phyloP scores from a whole-genome alignment of 2,113 vertebrate species.

The Collichthys lucidus region DNA sequence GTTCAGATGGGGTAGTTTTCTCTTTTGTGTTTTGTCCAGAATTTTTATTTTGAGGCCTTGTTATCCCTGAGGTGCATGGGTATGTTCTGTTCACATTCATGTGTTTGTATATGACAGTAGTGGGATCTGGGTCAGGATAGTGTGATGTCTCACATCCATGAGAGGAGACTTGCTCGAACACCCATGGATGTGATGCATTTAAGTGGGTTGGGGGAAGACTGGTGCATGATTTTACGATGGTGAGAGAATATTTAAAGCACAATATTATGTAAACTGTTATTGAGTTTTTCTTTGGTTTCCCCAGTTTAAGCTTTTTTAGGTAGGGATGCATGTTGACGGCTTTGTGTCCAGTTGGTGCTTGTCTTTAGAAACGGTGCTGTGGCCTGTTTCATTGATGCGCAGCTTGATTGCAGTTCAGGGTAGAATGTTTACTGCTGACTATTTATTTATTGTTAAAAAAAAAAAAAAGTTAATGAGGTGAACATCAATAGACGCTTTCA shows the following conservation, averaged over 20 bases:
- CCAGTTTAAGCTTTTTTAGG: conserved; percentile 2
- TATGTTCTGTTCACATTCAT: conserved; percentile 12
- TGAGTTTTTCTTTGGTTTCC: neutral
- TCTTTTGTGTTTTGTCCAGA: neutral
- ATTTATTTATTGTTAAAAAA: conserved; percentile 4
- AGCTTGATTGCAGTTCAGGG: neutral
- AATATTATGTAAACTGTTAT: conserved; percentile 26
- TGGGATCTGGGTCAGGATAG: conserved; percentile 2
- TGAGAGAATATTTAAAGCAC: conserved; percentile 57
- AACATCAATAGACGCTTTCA: neutral
- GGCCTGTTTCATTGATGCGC: neutral
- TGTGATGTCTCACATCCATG: conserved; percentile 15
- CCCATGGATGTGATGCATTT: conserved; percentile 8
- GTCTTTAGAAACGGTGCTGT: neutral
- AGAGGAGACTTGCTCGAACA: neutral
- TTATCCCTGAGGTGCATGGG: conserved; percentile 26
- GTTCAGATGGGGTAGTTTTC: conserved; percentile 37
- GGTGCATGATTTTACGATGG: conserved; percentile 50
- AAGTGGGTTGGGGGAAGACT: neutral
- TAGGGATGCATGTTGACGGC: conserved; percentile 2
- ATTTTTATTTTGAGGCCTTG: conserved; percentile 6
- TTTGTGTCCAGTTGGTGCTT: conserved; percentile 37
- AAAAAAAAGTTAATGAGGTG: neutral
- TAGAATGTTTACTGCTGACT: neutral
- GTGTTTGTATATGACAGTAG: conserved; percentile 11